Evolutionary conservation across 64 coral and sea anemone genomes (phyloP).

Genomic region (Montipora foliosa): DNA sequence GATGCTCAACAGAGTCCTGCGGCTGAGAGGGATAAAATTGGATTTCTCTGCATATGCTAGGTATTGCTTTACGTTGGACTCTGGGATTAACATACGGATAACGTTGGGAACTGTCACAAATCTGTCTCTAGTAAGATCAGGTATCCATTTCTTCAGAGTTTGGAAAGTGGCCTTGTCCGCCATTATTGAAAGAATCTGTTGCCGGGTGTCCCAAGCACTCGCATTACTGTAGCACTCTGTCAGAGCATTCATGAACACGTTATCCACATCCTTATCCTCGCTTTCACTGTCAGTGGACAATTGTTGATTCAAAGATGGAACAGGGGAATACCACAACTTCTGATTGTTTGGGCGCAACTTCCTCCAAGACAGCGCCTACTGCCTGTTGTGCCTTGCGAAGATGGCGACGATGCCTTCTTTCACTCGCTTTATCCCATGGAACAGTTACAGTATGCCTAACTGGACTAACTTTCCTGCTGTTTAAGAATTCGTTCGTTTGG

Average conservation of each 20-base stretch:
- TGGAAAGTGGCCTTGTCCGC: constrained; percentile 36
- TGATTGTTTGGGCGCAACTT: neutral
- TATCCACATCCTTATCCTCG: constrained; percentile 46
- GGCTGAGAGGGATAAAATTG: too few species aligned
- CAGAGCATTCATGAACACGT: constrained; percentile 59
- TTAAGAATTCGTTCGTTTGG: constrained; percentile 15
- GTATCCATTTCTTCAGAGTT: constrained; percentile 23
- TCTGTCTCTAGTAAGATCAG: constrained; percentile 5
- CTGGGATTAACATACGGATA: too few species aligned
- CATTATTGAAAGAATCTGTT: constrained; percentile 74
- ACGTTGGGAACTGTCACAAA: neutral
- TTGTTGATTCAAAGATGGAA: constrained; percentile 39
- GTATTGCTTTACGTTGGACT: too few species aligned
- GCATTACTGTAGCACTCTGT: constrained; percentile 72
- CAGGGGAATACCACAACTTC: constrained; percentile 59
- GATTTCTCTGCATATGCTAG: too few species aligned
- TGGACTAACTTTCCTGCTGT: constrained; percentile 78
- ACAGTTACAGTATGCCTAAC: constrained; percentile 51
- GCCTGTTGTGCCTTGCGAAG: constrained; percentile 78
- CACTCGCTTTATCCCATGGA: constrained; percentile 62
- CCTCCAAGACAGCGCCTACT: constrained; percentile 73
- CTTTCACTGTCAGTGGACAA: neutral
- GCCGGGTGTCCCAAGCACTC: constrained; percentile 33
- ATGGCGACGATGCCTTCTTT: constrained; percentile 63
- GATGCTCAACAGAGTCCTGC: too few species aligned